These are phyloP conservation scores for Hedychridium roseum DNA, from an alignment of 2,888 invertebrate species.

Conservation along the genomic window DNA sequence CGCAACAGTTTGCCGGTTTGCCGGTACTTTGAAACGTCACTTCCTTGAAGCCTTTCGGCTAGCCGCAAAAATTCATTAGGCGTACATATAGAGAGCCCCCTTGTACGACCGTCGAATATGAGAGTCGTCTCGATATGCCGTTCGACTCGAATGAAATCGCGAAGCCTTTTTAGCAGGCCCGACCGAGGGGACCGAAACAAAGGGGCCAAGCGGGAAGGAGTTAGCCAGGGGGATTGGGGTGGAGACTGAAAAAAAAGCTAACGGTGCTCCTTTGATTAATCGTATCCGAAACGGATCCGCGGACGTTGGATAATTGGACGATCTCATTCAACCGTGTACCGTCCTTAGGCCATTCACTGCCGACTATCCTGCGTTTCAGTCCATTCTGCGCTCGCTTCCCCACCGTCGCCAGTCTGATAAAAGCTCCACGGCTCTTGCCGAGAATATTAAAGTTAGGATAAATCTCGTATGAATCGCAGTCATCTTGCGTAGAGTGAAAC, in stretches of 20 bases:
- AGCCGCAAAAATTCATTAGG: conserved; percentile 21
- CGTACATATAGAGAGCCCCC: conserved; percentile 8
- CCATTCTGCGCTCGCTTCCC: conserved; percentile 17
- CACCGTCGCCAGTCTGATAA: too few species aligned
- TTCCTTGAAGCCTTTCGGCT: too few species aligned
- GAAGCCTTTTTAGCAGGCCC: conserved; percentile 25
- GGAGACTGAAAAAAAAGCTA: conserved; percentile 21
- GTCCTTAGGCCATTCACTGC: conserved; percentile 26
- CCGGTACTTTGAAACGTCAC: too few species aligned
- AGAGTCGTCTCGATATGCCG: conserved; percentile 13
- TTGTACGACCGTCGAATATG: conserved; percentile 12
- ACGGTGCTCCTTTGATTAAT: conserved; percentile 43
- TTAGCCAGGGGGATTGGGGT: conserved; percentile 15
- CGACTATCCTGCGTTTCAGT: conserved; percentile 21
- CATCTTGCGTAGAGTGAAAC: too few species aligned
- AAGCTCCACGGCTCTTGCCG: too few species aligned
- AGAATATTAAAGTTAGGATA: too few species aligned
- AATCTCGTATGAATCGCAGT: too few species aligned
- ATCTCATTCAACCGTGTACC: conserved; percentile 28
- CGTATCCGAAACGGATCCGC: conserved; percentile 30
- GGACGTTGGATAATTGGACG: conserved; percentile 41
- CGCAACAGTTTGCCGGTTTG: too few species aligned
- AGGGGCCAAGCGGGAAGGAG: too few species aligned
- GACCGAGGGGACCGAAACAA: conserved; percentile 23
- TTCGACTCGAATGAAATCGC: conserved; percentile 26